A percentile compares a stretch with the other conserved stretches of the same genome.
phyloP scores from a whole-genome alignment of 2,888 invertebrate species.

The Amiota minor region DNA sequence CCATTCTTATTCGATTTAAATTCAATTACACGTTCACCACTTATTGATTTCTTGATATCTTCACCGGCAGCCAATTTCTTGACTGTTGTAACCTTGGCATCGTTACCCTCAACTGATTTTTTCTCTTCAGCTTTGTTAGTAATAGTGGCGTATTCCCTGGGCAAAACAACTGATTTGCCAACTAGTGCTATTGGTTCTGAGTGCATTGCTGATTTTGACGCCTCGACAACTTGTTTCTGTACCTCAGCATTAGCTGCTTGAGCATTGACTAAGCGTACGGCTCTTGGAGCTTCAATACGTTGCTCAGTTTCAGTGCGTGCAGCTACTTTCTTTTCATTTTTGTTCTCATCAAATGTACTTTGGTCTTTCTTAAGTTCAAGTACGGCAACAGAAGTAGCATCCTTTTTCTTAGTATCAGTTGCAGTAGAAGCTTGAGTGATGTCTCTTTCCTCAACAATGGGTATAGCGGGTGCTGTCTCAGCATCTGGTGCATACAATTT shows the following conservation, averaged over 20 bases:
- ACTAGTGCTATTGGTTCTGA: conserved; percentile 33
- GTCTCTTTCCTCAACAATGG: conserved; percentile 36
- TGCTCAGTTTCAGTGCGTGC: conserved; percentile 52
- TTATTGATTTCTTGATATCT: conserved; percentile 23
- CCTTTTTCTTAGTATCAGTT: conserved; percentile 35
- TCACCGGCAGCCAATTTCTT: conserved; percentile 33
- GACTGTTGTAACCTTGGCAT: conserved; percentile 27
- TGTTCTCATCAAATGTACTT: conserved; percentile 15
- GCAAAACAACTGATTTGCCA: conserved; percentile 45
- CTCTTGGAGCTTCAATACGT: conserved; percentile 49
- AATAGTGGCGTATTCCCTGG: conserved; percentile 32
- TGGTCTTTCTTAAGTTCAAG: conserved; percentile 8
- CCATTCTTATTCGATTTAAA: conserved; percentile 38
- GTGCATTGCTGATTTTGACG: conserved; percentile 48
- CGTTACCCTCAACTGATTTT: conserved; percentile 47
- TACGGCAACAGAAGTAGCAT: conserved; percentile 20
- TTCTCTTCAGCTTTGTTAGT: conserved; percentile 11
- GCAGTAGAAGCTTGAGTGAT: conserved; percentile 31
- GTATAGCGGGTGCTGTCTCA: conserved; percentile 50
- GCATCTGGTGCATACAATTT: conserved; percentile 53
- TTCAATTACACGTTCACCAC: conserved; percentile 40
- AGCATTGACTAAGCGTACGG: conserved; percentile 49
- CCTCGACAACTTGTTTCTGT: conserved; percentile 48
- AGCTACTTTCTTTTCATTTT: conserved; percentile 41
- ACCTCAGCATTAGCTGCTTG: conserved; percentile 49